Percentiles rank a stretch among this genome's conserved stretches.
phyloP scores from a whole-genome alignment of 2,797 vertebrate genomes.

The Australoheros facetus region DNA sequence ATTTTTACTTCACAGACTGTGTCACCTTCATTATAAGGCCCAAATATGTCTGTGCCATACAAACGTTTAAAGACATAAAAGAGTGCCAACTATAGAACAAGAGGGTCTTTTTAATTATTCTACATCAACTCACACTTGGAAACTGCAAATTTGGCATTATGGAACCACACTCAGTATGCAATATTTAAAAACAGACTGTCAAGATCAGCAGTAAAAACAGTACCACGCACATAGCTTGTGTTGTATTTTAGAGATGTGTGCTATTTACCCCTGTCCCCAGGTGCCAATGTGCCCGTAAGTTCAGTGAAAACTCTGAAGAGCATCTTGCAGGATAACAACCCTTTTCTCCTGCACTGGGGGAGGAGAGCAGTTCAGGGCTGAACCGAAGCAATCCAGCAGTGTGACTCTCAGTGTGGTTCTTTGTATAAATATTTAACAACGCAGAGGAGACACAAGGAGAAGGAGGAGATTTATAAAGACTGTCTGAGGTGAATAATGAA shows the following conservation, averaged over 20 bases:
- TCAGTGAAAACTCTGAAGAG: constrained; percentile 6
- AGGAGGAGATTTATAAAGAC: constrained; percentile 63
- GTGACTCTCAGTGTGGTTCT: constrained; percentile 37
- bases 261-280: background rate
- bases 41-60: background rate
- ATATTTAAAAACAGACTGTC: background rate
- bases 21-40: background rate
- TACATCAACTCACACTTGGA: background rate
- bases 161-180: background rate
- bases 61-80: background rate
- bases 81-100: background rate
- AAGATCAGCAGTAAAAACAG: background rate
- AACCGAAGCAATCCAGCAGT: constrained; percentile 19
- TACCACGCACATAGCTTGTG: background rate
- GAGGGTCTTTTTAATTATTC: background rate
- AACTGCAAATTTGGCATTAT: background rate
- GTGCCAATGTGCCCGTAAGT: background rate
- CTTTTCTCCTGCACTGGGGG: background rate
- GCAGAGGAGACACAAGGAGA: constrained; percentile 26
- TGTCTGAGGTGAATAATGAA: constrained; percentile 67
- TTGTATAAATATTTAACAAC: constrained; percentile 68
- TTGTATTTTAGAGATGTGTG: background rate
- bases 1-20: background rate
- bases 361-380: constrained; percentile 3
- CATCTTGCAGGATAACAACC: constrained; percentile 13